These are phyloP conservation scores for Pungitius pungitius DNA, from an alignment of 2,113 vertebrate species.

Conservation along the genomic window DNA sequence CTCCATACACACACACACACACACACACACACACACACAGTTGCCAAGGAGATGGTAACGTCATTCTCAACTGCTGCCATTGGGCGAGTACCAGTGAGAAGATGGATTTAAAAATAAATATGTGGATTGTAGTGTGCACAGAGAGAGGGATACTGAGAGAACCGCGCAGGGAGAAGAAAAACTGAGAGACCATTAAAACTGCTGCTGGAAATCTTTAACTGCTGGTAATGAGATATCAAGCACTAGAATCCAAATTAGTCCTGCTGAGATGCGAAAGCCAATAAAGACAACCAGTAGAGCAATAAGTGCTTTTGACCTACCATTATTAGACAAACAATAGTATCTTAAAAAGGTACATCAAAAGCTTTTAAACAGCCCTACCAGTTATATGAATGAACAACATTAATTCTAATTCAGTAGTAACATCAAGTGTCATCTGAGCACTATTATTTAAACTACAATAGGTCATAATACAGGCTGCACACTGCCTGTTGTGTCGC, in stretches of 20 bases:
- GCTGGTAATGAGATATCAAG: slow-evolving; percentile 15
- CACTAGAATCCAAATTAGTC: slow-evolving; percentile 9
- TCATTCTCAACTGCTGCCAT: slow-evolving; percentile 79
- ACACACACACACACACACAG: slow-evolving; percentile 45
- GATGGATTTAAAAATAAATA: slow-evolving; percentile 75
- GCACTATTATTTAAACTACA: background rate
- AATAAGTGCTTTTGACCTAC: background rate
- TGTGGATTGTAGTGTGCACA: slow-evolving; percentile 41
- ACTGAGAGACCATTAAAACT: background rate
- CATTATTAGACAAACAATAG: background rate
- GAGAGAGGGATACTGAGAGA: slow-evolving; percentile 17
- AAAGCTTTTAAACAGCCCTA: background rate
- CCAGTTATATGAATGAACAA: too few species aligned
- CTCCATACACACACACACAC: slow-evolving; percentile 41
- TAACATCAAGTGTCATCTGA: background rate
- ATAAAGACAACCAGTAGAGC: background rate
- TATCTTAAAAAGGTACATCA: background rate
- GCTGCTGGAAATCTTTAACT: background rate
- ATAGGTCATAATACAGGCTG: background rate
- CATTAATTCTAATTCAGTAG: background rate
- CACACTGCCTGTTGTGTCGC: slow-evolving; percentile 23
- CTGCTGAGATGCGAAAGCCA: background rate
- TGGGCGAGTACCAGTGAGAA: slow-evolving; percentile 54
- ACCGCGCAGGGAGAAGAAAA: background rate
- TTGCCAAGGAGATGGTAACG: slow-evolving; percentile 80